Percentiles rank a stretch among this genome's conserved stretches.
Conservation (phyloP, 2,113 vertebrate species). For the Galemys pyrenaicus region DNA sequence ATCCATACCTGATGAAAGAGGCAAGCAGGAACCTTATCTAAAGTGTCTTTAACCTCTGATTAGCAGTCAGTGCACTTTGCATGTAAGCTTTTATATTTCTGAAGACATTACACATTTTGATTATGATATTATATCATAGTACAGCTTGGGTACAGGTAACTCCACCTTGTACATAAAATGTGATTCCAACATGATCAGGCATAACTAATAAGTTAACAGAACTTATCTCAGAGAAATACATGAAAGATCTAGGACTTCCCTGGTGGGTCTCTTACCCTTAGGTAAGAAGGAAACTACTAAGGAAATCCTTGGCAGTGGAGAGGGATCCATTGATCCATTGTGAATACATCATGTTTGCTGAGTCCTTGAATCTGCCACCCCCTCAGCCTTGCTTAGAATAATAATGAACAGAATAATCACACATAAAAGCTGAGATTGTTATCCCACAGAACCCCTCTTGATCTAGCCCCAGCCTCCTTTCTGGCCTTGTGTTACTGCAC, state of each 20-base stretch:
- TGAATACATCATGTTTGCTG: background rate
- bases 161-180: background rate
- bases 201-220: background rate
- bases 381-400: background rate
- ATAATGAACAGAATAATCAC: background rate
- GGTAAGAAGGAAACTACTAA: background rate
- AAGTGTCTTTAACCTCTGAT: background rate
- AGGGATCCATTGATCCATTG: background rate
- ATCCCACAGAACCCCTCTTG: rapidly evolving
- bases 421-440: background rate
- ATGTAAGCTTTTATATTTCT: background rate
- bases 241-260: background rate
- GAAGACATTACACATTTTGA: background rate
- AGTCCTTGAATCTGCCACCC: background rate
- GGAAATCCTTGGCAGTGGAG: background rate
- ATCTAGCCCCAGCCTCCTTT: background rate
- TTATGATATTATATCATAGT: background rate
- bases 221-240: background rate
- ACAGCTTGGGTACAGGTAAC: background rate
- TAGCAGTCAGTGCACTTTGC: background rate
- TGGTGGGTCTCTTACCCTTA: background rate
- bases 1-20: background rate
- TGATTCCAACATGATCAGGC: background rate
- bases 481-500: background rate
- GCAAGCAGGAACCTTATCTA: background rate